Conservation (phyloP, 2,888 invertebrate species). For the Nomada ruficornis region DNA sequence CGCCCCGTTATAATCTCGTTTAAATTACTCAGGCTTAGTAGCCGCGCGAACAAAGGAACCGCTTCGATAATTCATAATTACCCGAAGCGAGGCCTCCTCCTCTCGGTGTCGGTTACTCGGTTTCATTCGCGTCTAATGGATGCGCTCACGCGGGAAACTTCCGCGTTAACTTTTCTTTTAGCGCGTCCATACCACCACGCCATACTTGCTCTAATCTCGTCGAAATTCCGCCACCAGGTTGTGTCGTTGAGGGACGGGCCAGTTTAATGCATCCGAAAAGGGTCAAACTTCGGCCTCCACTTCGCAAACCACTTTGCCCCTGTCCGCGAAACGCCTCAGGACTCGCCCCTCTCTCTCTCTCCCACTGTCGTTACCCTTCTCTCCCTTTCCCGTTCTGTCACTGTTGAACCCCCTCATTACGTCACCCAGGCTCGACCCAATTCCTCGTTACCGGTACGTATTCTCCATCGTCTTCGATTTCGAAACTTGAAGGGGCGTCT, state of each 20-base stretch:
- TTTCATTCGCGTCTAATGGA: slow-evolving; percentile 48
- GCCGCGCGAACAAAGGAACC: slow-evolving; percentile 21
- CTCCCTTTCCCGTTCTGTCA: neutral
- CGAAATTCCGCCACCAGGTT: slow-evolving; percentile 46
- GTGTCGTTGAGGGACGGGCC: slow-evolving; percentile 47
- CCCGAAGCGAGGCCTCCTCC: neutral
- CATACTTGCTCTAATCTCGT: slow-evolving; percentile 55
- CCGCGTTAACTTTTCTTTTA: slow-evolving; percentile 63
- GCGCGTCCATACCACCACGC: slow-evolving; percentile 8
- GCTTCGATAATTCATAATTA: slow-evolving; percentile 54
- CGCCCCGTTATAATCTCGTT: slow-evolving; percentile 23
- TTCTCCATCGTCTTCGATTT: slow-evolving; percentile 60
- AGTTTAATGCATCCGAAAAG: slow-evolving; percentile 73
- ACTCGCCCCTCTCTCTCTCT: slow-evolving; percentile 15
- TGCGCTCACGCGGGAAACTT: slow-evolving; percentile 49
- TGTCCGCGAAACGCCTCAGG: slow-evolving; percentile 60
- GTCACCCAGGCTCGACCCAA: slow-evolving; percentile 66
- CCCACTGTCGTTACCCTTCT: neutral
- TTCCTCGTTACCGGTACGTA: slow-evolving; percentile 49
- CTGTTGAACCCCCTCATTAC: slow-evolving; percentile 64
- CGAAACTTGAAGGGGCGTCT: slow-evolving; percentile 56
- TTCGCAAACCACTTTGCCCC: slow-evolving; percentile 67
- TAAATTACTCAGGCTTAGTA: slow-evolving; percentile 28
- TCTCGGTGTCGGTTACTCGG: neutral
- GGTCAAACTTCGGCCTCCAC: slow-evolving; percentile 70